phyloP scores from a whole-genome alignment of 2,888 invertebrate genomes.

The Sesamia inferens region DNA sequence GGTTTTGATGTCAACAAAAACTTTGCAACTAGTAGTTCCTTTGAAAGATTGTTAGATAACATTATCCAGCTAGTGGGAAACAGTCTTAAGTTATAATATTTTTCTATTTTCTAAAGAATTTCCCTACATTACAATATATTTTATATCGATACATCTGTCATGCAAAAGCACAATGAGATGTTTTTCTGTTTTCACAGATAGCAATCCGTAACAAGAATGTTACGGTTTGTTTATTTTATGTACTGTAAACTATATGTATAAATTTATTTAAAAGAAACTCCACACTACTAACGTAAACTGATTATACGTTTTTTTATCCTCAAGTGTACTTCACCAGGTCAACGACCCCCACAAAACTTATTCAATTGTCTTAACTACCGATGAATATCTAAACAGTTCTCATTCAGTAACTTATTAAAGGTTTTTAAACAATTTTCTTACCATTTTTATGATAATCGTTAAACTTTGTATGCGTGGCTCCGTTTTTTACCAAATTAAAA shows the following conservation, averaged over 20 bases:
- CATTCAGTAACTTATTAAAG: conserved; percentile 53
- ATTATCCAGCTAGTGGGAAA: conserved; percentile 14
- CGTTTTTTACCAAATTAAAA: conserved; percentile 32
- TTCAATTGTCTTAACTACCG: conserved; percentile 52
- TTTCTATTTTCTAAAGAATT: conserved; percentile 13
- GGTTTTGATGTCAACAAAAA: conserved; percentile 1
- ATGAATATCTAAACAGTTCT: conserved; percentile 53
- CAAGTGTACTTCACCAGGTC: conserved; percentile 34
- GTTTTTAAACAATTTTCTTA: conserved; percentile 65
- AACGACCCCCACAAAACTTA: conserved; percentile 45
- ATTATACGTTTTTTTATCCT: conserved; percentile 32
- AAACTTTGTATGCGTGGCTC: conserved; percentile 50
- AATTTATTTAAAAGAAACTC: conserved; percentile 25
- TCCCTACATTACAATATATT: conserved; percentile 11
- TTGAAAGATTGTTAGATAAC: conserved; percentile 24
- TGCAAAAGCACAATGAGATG: conserved; percentile 33
- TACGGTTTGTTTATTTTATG: not conserved
- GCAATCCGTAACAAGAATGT: conserved; percentile 1
- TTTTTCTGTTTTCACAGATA: conserved; percentile 6
- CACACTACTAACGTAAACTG: conserved; percentile 26
- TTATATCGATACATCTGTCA: conserved; percentile 33
- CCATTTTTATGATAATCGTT: conserved; percentile 47
- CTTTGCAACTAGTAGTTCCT: not conserved
- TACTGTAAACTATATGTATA: not conserved
- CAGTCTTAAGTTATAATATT: not conserved